Conservation (phyloP, 1,140 invertebrate species). For the Chironomus striatipennis region DNA sequence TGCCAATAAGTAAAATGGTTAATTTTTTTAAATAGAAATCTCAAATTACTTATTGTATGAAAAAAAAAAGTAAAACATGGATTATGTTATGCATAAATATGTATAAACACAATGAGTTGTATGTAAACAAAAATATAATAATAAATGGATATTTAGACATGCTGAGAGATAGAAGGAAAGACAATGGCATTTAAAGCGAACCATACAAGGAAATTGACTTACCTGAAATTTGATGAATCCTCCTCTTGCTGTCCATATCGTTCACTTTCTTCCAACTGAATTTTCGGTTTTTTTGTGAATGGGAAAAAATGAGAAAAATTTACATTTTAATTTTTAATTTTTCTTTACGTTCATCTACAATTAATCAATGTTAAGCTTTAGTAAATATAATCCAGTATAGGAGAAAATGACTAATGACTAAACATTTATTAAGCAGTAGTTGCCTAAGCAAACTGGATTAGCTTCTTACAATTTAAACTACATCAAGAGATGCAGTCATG, state of each 20-base stretch:
- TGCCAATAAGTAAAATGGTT: no score
- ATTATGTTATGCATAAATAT: background rate
- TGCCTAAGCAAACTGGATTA: no score
- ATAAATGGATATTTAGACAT: background rate
- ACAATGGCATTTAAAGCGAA: background rate
- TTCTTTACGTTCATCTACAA: no score
- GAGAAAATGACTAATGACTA: no score
- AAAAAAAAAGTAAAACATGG: background rate
- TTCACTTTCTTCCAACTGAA: background rate
- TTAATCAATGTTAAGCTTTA: no score
- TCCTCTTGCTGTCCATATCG: constrained; percentile 15
- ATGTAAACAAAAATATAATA: background rate
- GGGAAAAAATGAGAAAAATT: background rate
- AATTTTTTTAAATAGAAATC: no score
- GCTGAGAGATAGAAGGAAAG: constrained; percentile 1
- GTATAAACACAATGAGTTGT: background rate
- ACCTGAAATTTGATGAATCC: background rate
- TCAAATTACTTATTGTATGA: background rate
- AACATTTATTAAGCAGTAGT: no score
- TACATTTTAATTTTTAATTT: no score
- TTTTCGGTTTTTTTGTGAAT: no score
- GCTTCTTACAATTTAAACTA: no score
- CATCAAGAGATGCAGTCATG: no score
- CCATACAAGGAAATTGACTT: background rate
- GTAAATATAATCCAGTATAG: no score